phyloP scores from a whole-genome alignment of 2,113 vertebrate genomes.

The Elanus axillaris region DNA sequence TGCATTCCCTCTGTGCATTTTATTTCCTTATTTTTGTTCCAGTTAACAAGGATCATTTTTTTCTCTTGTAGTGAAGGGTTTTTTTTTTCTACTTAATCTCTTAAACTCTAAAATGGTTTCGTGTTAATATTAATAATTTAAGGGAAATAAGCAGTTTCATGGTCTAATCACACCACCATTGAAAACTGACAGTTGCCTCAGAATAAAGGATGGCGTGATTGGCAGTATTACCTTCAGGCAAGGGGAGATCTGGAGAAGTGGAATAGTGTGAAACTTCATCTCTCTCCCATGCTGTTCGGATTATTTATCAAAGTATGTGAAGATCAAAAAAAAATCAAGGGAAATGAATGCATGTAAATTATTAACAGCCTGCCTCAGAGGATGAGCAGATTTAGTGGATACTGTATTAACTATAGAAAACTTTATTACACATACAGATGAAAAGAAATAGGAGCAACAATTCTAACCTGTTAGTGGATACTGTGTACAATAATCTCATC shows the following conservation, averaged over 20 bases:
- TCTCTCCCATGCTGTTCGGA: not conserved
- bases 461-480: not conserved
- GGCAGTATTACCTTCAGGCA: constrained; percentile 39
- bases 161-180: not conserved
- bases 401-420: not conserved
- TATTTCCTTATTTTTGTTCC: not conserved
- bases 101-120: not conserved
- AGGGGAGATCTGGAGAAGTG: not conserved
- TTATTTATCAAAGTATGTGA: constrained; percentile 38
- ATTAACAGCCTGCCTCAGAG: constrained; percentile 33
- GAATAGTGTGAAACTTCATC: constrained; percentile 33
- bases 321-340: constrained; percentile 26
- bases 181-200: not conserved
- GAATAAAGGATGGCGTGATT: not conserved
- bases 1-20: not conserved
- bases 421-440: not conserved
- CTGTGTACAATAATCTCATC: not conserved
- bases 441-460: not conserved
- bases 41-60: not conserved
- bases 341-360: constrained; percentile 22
- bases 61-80: not conserved
- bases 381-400: not conserved
- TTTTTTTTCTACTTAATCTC: not conserved
- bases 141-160: not conserved
- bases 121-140: constrained; percentile 28